Conservation (phyloP, 2,113 vertebrate genomes). For the Trematomus loennbergii region DNA sequence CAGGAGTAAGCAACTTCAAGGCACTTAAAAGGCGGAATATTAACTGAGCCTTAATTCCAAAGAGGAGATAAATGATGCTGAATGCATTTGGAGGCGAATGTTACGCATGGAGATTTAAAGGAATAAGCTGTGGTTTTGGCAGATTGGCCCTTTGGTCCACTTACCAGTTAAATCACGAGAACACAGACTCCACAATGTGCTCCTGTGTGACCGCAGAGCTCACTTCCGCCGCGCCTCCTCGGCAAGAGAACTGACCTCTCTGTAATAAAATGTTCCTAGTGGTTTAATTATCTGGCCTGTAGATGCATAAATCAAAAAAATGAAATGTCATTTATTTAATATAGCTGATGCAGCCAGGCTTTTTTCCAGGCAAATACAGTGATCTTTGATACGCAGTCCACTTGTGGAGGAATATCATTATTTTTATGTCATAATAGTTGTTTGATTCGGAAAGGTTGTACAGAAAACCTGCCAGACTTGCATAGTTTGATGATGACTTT, state of each 20-base stretch:
- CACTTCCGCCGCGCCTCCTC: not conserved
- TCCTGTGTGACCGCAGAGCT: slow-evolving; percentile 45
- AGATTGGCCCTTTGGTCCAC: slow-evolving; percentile 30
- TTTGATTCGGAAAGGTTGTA: not conserved
- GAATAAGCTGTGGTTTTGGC: slow-evolving; percentile 3
- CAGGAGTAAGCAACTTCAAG: slow-evolving; percentile 24
- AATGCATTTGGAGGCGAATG: slow-evolving; percentile 23
- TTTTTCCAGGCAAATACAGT: slow-evolving; percentile 28
- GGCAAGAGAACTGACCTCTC: slow-evolving; percentile 47
- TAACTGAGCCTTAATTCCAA: slow-evolving; percentile 40
- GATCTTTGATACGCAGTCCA: slow-evolving; percentile 1
- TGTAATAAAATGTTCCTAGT: slow-evolving; percentile 50
- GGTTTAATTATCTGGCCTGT: slow-evolving; percentile 58
- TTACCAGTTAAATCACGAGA: slow-evolving; percentile 29
- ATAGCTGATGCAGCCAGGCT: slow-evolving; percentile 11
- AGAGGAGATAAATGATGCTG: slow-evolving; percentile 36
- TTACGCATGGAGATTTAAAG: slow-evolving; percentile 47
- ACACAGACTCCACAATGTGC: slow-evolving; percentile 40
- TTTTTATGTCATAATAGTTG: not conserved
- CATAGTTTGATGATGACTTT: not conserved
- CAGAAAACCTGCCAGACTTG: not conserved
- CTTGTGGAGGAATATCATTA: slow-evolving; percentile 29
- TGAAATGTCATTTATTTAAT: slow-evolving; percentile 49
- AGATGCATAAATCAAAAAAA: slow-evolving; percentile 44
- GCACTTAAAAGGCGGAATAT: slow-evolving; percentile 46